These are phyloP conservation scores for Chloropsis hardwickii DNA, from an alignment of 2,113 vertebrate species.

Conservation along the genomic window DNA sequence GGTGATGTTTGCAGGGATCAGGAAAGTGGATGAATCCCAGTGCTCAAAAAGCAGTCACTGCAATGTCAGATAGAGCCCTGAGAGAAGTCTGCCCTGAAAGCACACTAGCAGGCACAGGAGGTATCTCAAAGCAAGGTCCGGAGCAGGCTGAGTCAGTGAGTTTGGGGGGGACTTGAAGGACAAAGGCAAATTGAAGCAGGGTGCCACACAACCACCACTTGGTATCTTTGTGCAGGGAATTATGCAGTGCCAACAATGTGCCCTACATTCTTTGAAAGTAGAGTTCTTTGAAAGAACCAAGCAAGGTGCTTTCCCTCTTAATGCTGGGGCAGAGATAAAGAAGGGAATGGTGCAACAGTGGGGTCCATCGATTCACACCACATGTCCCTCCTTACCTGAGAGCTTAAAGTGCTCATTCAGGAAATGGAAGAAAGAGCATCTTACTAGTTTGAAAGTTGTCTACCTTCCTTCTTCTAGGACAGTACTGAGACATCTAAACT, in stretches of 20 bases:
- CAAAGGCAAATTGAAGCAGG: background rate
- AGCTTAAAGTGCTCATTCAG: background rate
- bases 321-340: background rate
- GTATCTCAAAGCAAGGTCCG: background rate
- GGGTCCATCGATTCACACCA: background rate
- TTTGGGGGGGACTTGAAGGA: background rate
- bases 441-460: background rate
- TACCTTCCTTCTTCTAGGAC: background rate
- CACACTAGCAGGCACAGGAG: background rate
- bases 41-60: background rate
- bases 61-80: background rate
- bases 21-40: background rate
- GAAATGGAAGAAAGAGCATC: background rate
- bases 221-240: background rate
- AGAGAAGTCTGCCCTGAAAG: background rate
- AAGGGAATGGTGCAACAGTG: background rate
- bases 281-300: background rate
- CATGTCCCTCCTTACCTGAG: background rate
- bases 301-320: background rate
- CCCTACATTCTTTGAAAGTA: background rate
- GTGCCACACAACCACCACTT: background rate
- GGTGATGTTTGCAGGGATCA: background rate
- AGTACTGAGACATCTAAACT: background rate
- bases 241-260: background rate
- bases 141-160: background rate